Base-by-base conservation (phyloP, 2,888 invertebrate genomes). In the Corythucha ciliata region DNA sequence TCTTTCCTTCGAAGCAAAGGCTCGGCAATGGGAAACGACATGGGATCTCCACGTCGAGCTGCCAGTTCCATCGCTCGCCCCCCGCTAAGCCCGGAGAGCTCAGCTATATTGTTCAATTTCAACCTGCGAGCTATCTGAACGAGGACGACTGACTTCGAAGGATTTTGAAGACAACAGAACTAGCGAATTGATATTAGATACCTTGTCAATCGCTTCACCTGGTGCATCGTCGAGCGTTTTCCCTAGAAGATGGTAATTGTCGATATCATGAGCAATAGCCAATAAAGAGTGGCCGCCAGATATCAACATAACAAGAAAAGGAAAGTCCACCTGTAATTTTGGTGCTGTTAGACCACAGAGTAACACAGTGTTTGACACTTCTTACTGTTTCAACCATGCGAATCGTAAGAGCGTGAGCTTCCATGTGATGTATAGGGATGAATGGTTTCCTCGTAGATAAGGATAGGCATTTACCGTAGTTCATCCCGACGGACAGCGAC, bases 371-470 rank as follows among this genome's bases (percentile, higher is more conserved):
- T 29, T 10, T 29, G 29, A 29, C 12, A 12, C 10, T 29, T 29
- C 59, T 58, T 66, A 77, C 77, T 67, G 70, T 70, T 52, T 79
- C 67, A 16, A 75, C 72, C 79, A 94, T 81, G 65, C 94, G 76
- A 20, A 80, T 82, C 14, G 87, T 87, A 52, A 98, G 71, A 4
- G 97, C 93, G 74, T 98, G 98, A 2, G 98, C 97, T 73, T 96
- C 85, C 98, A 98, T 98, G 63, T 98, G 98, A 73, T 98, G 97
- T 53, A 98, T 82, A 0, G 97, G 93, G 65, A 98, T 87, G 57
- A 97, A 71, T 0, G 92, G 91, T 66, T 84, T 88, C 0, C 74
- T 70, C 57, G 77, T 72, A 47, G 71, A 70, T 59, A 71, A 73
- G 18, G 83, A 79, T 42, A 93, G 67, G 63, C 81, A 74, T 63